Evolutionary conservation across 2,113 vertebrate genomes (phyloP), one percentile per base, ranked within the genome.

Genomic region (Elephas maximus): DNA sequence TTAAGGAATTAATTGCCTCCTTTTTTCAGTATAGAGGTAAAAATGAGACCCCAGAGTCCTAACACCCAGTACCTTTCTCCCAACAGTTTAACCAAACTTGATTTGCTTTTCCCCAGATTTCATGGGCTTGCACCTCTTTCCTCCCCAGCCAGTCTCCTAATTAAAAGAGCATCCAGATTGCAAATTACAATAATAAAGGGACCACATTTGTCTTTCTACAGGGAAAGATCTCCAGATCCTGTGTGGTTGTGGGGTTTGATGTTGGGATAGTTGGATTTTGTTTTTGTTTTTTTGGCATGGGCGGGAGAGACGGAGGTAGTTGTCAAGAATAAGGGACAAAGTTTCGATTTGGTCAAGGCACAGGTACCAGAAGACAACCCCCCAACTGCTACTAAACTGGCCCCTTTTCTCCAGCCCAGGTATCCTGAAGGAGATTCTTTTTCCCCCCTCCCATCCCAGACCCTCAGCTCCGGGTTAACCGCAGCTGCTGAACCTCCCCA

Each of bases 41-140:
- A 93, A 93, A 41, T 6, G 37, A 57, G 89, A 80, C 63, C n/a
- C 28, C n/a, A 1, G n/a, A 81, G 57, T 37, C 79, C 48, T 51
- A 73, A 88, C 80, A 84, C 62, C 63, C 53, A 80, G 0, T 69
- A 63, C 41, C 30, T 65, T 51, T 83, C 41, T 85, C 67, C 33
- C 71, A 78, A 77, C 69, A 83, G 23, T 82, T 79, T 91, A 51
- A 77, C 65, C 26, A 79, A 78, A 88, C 21, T 44, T 65, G 24
- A 80, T 86, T 90, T 93, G 90, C 76, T 85, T 97, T 92, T 90
- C n/a, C 44, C 51, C n/a, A 37, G 21, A 90, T 53, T 74, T 63
- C 83, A 62, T 51, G 41, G 69, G 48, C 57, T 96, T 80, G 48
- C 24, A 91, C 37, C 24, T 67, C 37, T 91, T 69, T 87, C 67